Percentiles rank a stretch among this genome's conserved stretches.
These are phyloP conservation scores for Neolamprologus caudopunctatus DNA, from an alignment of 2,113 vertebrate genomes.

Conservation along the genomic window DNA sequence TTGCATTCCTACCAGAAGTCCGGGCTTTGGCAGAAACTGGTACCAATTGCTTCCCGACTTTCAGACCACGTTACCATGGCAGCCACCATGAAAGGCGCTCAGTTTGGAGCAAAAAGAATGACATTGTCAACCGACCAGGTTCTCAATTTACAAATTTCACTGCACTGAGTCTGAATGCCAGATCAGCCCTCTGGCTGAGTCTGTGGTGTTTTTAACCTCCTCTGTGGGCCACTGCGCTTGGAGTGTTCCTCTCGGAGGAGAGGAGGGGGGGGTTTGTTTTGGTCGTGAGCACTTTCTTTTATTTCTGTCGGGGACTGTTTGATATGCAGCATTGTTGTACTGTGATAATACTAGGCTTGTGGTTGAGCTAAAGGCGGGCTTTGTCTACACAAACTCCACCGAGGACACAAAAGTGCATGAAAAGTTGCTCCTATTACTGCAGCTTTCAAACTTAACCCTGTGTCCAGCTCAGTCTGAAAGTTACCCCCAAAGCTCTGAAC, in stretches of 20 bases:
- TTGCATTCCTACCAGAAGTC: slow-evolving; percentile 61
- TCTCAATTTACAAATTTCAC: slow-evolving; percentile 61
- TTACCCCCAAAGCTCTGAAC: slow-evolving; percentile 1
- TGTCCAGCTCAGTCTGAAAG: background rate
- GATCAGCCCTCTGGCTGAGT: slow-evolving; percentile 17
- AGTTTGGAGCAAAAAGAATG: slow-evolving; percentile 70
- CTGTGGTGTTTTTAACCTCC: slow-evolving; percentile 28
- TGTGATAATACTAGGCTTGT: slow-evolving; percentile 63
- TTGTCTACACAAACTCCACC: slow-evolving; percentile 55
- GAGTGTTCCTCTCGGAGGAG: slow-evolving; percentile 9
- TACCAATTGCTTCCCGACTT: slow-evolving; percentile 72
- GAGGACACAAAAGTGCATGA: slow-evolving; percentile 64
- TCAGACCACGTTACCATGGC: slow-evolving; percentile 77
- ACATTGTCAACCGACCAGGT: slow-evolving; percentile 66
- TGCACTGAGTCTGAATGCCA: slow-evolving; percentile 18
- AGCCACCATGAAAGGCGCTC: slow-evolving; percentile 72
- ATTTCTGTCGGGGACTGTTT: slow-evolving; percentile 59
- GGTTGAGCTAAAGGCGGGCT: slow-evolving; percentile 61
- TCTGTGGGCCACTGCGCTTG: slow-evolving; percentile 6
- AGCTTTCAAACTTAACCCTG: slow-evolving; percentile 48
- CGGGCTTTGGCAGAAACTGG: slow-evolving; percentile 72
- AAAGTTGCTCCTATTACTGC: slow-evolving; percentile 50
- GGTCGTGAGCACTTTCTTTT: slow-evolving; percentile 46
- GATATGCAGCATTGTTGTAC: slow-evolving; percentile 73
- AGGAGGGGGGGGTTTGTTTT: slow-evolving; percentile 30